Percentiles rank a stretch among this genome's conserved stretches.
Conservation (phyloP, 92 coral and sea anemone species). For the Palythoa heliodiscus region DNA sequence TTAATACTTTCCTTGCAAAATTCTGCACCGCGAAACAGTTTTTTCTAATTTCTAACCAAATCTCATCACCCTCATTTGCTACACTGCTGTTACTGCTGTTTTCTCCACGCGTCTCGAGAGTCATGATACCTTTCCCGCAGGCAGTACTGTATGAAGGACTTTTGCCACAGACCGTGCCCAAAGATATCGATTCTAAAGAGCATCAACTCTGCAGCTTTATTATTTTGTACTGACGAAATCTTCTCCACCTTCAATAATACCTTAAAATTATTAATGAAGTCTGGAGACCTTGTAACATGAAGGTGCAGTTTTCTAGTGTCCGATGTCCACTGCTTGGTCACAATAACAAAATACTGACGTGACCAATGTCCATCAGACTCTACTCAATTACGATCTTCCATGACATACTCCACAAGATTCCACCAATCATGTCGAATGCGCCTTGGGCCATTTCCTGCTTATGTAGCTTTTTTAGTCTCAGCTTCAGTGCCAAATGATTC, state of each 20-base stretch:
- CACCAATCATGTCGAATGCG: neutral
- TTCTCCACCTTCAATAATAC: neutral
- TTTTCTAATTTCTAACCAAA: too few species aligned
- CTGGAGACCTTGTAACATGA: too few species aligned
- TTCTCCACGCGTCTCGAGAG: too few species aligned
- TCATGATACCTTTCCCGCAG: too few species aligned
- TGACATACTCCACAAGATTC: neutral
- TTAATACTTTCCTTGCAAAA: too few species aligned
- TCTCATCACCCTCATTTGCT: too few species aligned
- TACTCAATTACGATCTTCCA: neutral
- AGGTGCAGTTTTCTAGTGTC: too few species aligned
- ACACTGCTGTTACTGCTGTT: too few species aligned
- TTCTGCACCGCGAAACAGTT: too few species aligned
- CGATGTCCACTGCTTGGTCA: too few species aligned
- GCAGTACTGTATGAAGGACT: constrained; percentile 26
- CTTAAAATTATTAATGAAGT: too few species aligned
- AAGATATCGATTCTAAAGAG: constrained; percentile 27
- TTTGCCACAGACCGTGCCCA: constrained; percentile 39
- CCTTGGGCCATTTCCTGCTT: neutral
- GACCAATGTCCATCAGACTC: neutral
- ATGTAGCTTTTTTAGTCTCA: neutral
- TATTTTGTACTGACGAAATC: constrained; percentile 17
- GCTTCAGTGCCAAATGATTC: constrained; percentile 19
- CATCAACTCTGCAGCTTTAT: constrained; percentile 15
- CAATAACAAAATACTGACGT: too few species aligned